Evolutionary conservation across 2,113 vertebrate genomes (phyloP), one percentile per base, ranked within the genome.

Genomic region (Rhynchopsitta pachyrhyncha): DNA sequence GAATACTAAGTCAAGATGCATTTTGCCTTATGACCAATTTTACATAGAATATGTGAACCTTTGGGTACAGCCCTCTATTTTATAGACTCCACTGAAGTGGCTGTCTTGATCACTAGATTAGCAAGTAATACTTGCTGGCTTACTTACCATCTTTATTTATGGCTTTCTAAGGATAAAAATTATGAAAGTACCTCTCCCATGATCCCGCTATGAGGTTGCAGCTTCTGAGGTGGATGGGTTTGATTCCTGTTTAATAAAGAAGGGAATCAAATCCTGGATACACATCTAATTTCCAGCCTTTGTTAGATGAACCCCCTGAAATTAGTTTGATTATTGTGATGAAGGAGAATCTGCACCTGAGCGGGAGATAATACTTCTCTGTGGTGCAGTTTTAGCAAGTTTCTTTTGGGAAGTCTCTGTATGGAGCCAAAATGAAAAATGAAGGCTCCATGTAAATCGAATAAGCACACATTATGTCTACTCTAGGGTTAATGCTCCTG

Each of bases 151-250:
- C 77, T 93, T 93, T 87, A 79, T 95, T 95, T 95, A 69, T 62
- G 81, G 9, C n/a, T 87, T 96, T 92, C 82, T 73, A 76, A 87
- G 91, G 93, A 92, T 79, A 82, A 94, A 96, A 95, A 79, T 95
- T 84, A 95, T 91, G 91, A 91, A 92, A 87, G 29, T 73, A 63
- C 69, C 66, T 79, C 57, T 93, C 52, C 41, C n/a, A 25, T 89
- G 66, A 89, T 92, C 74, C 66, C 82, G 23, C 69, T 93, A 41
- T 76, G 42, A 55, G 55, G 83, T 44, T 95, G 74, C 57, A 76
- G 69, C 33, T 92, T 89, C 86, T 95, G 47, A 93, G 62, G 50
- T 60, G 66, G 52, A 81, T 92, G 62, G 73, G 22, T 84, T 78
- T 84, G 81, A 94, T 91, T 92, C 41, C 39, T 44, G 18, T 68